A percentile compares a stretch with the other conserved stretches of the same genome.
Conservation (phyloP, 2,888 invertebrate genomes). For the Drosophila monieri region DNA sequence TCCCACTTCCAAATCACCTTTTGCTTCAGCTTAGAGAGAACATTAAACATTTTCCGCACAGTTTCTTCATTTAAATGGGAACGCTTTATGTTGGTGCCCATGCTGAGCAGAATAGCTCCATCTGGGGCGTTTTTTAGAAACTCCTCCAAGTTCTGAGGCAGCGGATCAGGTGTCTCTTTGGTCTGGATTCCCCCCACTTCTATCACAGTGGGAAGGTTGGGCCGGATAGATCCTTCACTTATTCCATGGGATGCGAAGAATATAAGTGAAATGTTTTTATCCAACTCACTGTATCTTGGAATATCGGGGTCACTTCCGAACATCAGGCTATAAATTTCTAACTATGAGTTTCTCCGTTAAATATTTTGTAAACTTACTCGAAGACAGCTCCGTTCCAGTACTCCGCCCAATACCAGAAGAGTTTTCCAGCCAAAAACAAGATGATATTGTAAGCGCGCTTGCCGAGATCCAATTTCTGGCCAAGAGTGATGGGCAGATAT, state of each 20-base stretch:
- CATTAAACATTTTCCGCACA: constrained; percentile 85
- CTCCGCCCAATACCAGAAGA: not conserved
- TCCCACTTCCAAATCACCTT: constrained; percentile 89
- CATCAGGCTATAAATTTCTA: not conserved
- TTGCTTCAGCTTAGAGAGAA: constrained; percentile 86
- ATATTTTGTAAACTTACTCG: not conserved
- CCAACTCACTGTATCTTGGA: constrained; percentile 42
- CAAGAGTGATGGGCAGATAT: constrained; percentile 23
- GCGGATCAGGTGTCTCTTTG: constrained; percentile 70
- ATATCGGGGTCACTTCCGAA: not conserved
- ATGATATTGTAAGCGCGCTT: not conserved
- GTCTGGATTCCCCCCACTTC: constrained; percentile 82
- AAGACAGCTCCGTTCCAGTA: not conserved
- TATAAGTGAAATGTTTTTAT: constrained; percentile 75
- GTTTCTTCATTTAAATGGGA: constrained; percentile 84
- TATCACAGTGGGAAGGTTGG: constrained; percentile 76
- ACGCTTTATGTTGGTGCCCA: constrained; percentile 83
- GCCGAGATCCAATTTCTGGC: not conserved
- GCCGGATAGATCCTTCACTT: constrained; percentile 74
- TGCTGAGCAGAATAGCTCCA: constrained; percentile 83
- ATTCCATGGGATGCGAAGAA: constrained; percentile 72
- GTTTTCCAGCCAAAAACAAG: not conserved
- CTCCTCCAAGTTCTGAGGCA: constrained; percentile 77
- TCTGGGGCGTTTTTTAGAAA: constrained; percentile 81
- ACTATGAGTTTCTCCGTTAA: not conserved